Evolutionary conservation across 2,797 vertebrate species (phyloP).

Genomic region (Sebastes matsubarae): DNA sequence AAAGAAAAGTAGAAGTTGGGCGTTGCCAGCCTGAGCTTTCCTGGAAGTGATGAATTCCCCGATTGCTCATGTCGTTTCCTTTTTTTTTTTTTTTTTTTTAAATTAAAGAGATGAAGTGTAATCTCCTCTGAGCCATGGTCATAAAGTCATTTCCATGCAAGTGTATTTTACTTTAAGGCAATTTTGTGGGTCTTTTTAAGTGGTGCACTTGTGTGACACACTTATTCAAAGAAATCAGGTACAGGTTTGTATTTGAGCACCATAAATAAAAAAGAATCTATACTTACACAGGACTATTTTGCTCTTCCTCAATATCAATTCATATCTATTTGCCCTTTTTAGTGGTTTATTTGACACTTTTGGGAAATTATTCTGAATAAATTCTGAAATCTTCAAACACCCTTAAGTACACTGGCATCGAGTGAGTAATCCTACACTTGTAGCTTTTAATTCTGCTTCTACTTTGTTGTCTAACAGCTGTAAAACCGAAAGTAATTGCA

Average conservation of each 20-base stretch:
- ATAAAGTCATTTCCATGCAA: constrained; percentile 13
- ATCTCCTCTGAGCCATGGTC: constrained; percentile 48
- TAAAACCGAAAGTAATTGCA: neutral
- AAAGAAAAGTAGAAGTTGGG: constrained; percentile 49
- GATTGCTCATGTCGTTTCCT: constrained; percentile 77
- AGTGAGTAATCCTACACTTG: neutral
- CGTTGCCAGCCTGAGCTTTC: constrained; percentile 73
- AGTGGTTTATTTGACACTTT: neutral
- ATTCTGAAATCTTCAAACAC: neutral
- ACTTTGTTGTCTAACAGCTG: neutral
- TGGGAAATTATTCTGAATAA: neutral
- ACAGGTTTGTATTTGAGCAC: neutral
- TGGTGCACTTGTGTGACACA: neutral
- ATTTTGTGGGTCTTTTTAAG: neutral
- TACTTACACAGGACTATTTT: neutral
- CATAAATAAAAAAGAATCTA: neutral
- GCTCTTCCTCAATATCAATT: neutral
- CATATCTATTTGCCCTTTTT: neutral
- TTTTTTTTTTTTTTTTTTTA: constrained; percentile 64
- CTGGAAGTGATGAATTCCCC: constrained; percentile 44
- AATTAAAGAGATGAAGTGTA: constrained; percentile 71
- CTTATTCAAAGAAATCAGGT: neutral
- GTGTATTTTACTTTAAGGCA: neutral
- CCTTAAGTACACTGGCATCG: neutral
- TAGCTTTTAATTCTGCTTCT: neutral